Base-by-base conservation (phyloP, 2,888 invertebrate species). In the Liopterus haemorrhoidalis region DNA sequence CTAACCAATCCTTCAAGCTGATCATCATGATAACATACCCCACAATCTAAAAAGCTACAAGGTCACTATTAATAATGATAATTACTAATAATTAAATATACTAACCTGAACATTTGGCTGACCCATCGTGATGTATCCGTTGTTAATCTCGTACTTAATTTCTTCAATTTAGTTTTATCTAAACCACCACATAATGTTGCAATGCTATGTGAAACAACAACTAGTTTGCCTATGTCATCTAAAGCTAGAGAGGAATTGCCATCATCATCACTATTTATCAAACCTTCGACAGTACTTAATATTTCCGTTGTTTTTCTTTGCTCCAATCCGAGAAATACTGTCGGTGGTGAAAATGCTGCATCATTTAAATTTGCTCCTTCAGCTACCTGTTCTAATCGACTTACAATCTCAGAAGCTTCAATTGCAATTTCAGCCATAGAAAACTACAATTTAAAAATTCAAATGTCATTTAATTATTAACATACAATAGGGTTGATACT, bases 101-200 rank as follows among this genome's bases (percentile, higher is more conserved):
- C 65, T 61, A 64, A 85, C 85, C 83, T 83, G 70, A 91, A 91
- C 60, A 93, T 75, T 59, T 88, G 82, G 40, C 87, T 80, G 58
- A 93, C 72, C 93, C 93, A 93, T 54, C 87, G 71, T 3, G 88
- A 86, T 1, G 89, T 87, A 61, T 93, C 93, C 20, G 83, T 82
- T 1, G 86, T 83, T 54, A 94, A 79, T 57, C 86, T 81, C 27
- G 82, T 80, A 28, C 88, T 85, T 14, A 94, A 74, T 57, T 85
- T 79, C 43, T 86, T 81, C 41, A 92, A 76, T 65, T 89, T 85
- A 52, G 76, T 73, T 30, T 85, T 74, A 51, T 90, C 88, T 51
- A 94, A 66, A 40, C 87, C 82, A n/a, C 87, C 83, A 51, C 90
- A 81, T 61, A 89, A 85, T 1, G 93, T 91, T 3, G 86, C 82